Conservation (phyloP, 2,888 invertebrate genomes). For the Macrosoma leucophasiata region DNA sequence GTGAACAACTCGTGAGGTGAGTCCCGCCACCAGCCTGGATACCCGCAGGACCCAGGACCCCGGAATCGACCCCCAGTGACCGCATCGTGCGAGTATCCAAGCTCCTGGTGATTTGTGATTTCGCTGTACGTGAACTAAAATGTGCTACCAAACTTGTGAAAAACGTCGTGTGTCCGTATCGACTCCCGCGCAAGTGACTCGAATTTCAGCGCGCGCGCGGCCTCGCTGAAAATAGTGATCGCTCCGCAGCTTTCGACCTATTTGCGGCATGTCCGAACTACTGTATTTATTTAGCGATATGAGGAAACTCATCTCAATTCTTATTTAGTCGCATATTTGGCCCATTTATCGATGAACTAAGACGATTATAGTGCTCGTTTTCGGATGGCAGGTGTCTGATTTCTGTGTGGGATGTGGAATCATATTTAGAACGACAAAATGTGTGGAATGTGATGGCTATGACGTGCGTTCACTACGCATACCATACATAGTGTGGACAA, state of each 20-base stretch:
- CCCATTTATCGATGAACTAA: conserved; percentile 57
- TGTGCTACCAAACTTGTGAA: conserved; percentile 28
- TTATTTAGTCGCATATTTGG: conserved; percentile 61
- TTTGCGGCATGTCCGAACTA: conserved; percentile 65
- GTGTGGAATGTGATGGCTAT: too few species aligned
- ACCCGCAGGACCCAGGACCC: conserved; percentile 48
- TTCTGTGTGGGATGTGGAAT: too few species aligned
- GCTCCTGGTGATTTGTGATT: conserved; percentile 42
- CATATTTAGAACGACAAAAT: too few species aligned
- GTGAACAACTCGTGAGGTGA: conserved; percentile 72
- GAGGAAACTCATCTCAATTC: conserved; percentile 65
- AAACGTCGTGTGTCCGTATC: conserved; percentile 18
- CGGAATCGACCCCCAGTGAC: conserved; percentile 28
- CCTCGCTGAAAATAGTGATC: conserved; percentile 72
- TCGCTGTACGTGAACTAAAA: conserved; percentile 25
- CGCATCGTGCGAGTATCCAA: conserved; percentile 48
- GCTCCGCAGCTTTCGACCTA: conserved; percentile 53
- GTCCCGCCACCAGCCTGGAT: conserved; percentile 41
- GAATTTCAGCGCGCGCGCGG: conserved; percentile 64
- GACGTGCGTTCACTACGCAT: too few species aligned
- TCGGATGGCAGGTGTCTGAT: conserved; percentile 23
- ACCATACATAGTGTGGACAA: too few species aligned
- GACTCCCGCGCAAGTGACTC: conserved; percentile 53
- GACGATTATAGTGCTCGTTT: conserved; percentile 13
- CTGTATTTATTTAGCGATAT: conserved; percentile 72